phyloP scores from a whole-genome alignment of 2,797 vertebrate genomes.

The Florisuga fusca region DNA sequence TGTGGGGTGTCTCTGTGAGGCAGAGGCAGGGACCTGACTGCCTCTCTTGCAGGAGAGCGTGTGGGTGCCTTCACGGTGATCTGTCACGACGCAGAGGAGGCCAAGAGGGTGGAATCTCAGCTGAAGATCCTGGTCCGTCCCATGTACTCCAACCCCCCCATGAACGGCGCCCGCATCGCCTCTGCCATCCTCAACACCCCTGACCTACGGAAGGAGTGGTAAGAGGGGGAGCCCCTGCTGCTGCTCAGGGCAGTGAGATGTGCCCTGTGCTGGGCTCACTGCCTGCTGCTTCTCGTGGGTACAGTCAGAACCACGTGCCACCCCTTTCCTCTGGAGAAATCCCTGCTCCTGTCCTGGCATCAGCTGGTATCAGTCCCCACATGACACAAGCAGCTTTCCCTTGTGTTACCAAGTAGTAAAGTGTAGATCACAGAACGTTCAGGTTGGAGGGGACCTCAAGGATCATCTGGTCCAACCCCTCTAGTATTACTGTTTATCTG shows the following conservation, averaged over 20 bases:
- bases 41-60: slow-evolving; percentile 87
- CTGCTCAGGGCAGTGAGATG: fast-evolving
- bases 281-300: background rate
- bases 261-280: background rate
- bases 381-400: background rate
- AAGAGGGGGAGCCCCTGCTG: background rate
- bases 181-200: slow-evolving; percentile 90
- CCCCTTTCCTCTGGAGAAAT: background rate
- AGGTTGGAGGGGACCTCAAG: no score
- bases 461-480: no score
- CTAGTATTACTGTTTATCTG: no score
- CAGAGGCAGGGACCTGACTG: background rate
- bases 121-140: slow-evolving; percentile 97
- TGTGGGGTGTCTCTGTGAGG: background rate
- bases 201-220: slow-evolving; percentile 89
- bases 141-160: slow-evolving; percentile 96
- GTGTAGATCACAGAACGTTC: no score
- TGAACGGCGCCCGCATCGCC: slow-evolving; percentile 95
- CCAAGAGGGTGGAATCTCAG: slow-evolving; percentile 96
- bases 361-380: background rate
- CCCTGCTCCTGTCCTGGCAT: background rate
- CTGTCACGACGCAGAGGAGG: slow-evolving; percentile 91
- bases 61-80: slow-evolving; percentile 94
- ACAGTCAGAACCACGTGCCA: background rate
- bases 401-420: background rate